Conservation (phyloP, 2,888 invertebrate species). For the Coronaproctus castanopsis region DNA sequence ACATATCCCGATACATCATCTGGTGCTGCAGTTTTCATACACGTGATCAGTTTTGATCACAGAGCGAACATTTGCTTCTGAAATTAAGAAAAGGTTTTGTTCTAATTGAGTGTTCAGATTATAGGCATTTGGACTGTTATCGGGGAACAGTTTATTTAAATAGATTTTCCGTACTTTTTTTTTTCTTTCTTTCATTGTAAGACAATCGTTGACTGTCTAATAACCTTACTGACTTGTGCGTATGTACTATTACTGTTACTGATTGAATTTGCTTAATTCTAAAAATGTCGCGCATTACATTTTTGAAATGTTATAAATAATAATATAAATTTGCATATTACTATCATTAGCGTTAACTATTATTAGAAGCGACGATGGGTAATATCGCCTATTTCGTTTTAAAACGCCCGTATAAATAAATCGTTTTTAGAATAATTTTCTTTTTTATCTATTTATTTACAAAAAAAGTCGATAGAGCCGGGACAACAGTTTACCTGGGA, state of each 20-base stretch:
- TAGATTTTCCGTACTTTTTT: neutral
- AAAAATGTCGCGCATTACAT: neutral
- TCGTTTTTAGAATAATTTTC: too few relatives aligned
- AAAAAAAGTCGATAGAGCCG: constrained; percentile 92
- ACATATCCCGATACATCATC: neutral
- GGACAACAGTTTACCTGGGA: constrained; percentile 99
- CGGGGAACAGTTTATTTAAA: neutral
- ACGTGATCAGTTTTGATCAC: neutral
- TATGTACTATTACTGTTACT: neutral
- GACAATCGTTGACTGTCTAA: neutral
- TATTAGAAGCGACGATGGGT: too few relatives aligned
- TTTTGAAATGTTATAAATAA: too few relatives aligned
- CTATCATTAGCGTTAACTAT: too few relatives aligned
- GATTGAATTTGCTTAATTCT: neutral
- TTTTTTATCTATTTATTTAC: too few relatives aligned
- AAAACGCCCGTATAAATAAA: too few relatives aligned
- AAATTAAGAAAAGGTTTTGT: neutral
- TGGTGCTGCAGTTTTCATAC: neutral
- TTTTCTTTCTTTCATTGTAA: neutral
- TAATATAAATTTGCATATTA: too few relatives aligned
- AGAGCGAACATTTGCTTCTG: neutral
- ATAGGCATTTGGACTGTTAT: neutral
- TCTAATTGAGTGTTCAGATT: neutral
- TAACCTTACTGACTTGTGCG: neutral
- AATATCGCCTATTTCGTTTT: too few relatives aligned